Conservation (phyloP, 2,797 vertebrate genomes). For the Coreius guichenoti region DNA sequence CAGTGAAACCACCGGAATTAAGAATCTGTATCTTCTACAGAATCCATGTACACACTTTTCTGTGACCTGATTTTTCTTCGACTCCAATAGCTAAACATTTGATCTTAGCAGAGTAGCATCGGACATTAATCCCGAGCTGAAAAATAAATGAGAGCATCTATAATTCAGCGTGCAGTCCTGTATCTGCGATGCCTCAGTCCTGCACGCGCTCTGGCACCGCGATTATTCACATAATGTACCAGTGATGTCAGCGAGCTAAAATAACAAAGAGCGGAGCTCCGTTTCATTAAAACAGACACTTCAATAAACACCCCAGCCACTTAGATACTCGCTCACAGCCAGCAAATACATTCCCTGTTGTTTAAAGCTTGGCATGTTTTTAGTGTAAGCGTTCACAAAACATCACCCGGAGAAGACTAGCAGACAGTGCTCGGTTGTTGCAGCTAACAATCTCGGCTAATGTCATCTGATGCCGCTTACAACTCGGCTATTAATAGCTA, state of each 20-base stretch:
- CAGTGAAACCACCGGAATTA: slow-evolving; percentile 6
- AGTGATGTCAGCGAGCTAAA: slow-evolving; percentile 54
- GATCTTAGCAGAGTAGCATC: slow-evolving; percentile 54
- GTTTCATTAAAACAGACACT: slow-evolving; percentile 62
- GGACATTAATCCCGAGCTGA: slow-evolving; percentile 60
- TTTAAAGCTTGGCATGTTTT: slow-evolving; percentile 57
- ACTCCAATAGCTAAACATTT: slow-evolving; percentile 53
- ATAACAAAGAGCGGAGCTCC: slow-evolving; percentile 51
- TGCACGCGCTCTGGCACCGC: slow-evolving; percentile 44
- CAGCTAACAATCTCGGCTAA: slow-evolving; percentile 58
- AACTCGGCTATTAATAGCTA: slow-evolving; percentile 61
- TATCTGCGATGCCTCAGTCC: slow-evolving; percentile 41
- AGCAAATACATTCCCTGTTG: slow-evolving; percentile 48
- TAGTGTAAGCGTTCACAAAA: slow-evolving; percentile 45
- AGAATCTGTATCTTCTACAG: slow-evolving; percentile 9
- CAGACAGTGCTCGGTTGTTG: slow-evolving; percentile 47
- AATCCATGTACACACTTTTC: slow-evolving; percentile 33
- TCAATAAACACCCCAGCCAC: slow-evolving; percentile 59
- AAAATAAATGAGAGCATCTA: slow-evolving; percentile 60
- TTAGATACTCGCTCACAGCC: slow-evolving; percentile 50
- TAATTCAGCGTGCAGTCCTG: slow-evolving; percentile 57
- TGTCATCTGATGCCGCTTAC: slow-evolving; percentile 60
- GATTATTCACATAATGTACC: slow-evolving; percentile 53
- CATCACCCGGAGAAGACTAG: slow-evolving; percentile 39
- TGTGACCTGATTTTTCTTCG: slow-evolving; percentile 50